phyloP scores from a whole-genome alignment of 2,113 vertebrate species.

The Passerina amoena region DNA sequence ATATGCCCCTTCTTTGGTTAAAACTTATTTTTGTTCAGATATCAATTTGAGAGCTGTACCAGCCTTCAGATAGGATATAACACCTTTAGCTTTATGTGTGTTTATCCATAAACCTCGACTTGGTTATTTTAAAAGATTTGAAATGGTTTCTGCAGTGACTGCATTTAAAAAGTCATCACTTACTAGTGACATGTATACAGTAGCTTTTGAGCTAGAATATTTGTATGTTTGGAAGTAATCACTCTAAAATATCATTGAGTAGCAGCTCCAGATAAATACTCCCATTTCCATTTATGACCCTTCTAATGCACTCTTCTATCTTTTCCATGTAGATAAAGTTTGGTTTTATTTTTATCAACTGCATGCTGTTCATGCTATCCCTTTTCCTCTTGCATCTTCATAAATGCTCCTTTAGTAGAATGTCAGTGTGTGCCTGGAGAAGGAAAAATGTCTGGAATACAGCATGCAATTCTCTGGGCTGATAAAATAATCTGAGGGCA shows the following conservation, averaged over 20 bases:
- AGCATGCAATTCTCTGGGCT: background rate
- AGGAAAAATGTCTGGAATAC: background rate
- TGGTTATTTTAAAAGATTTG: background rate
- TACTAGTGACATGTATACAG: background rate
- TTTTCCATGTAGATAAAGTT: background rate
- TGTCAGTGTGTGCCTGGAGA: background rate
- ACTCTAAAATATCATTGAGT: background rate
- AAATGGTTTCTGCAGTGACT: background rate
- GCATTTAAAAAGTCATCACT: background rate
- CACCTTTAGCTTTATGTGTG: background rate
- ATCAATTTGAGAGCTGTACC: background rate
- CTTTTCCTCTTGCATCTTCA: background rate
- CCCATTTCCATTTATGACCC: background rate
- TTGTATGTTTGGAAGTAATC: background rate
- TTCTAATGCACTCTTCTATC: background rate
- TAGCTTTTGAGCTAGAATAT: background rate
- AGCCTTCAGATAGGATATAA: background rate
- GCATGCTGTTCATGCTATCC: background rate
- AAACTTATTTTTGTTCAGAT: background rate
- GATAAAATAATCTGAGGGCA: background rate
- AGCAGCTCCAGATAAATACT: background rate
- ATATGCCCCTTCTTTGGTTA: background rate
- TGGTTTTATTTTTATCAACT: background rate
- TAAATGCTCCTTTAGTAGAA: background rate
- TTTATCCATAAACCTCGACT: background rate